These are phyloP conservation scores for Caenorhabditis sp. DNA, from an alignment of 2,888 invertebrate genomes.

Conservation along the genomic window DNA sequence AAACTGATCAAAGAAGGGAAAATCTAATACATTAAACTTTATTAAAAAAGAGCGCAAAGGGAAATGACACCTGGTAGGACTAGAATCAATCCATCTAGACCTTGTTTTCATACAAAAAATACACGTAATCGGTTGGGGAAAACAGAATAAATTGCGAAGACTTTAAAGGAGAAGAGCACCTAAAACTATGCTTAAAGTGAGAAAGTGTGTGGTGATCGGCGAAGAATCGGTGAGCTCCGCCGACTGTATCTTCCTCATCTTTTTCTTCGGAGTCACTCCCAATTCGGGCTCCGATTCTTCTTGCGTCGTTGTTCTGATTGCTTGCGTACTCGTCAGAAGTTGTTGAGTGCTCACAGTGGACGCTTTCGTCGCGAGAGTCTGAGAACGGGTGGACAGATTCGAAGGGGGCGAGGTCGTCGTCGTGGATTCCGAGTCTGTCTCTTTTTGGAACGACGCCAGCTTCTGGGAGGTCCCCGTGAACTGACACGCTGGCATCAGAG, in stretches of 20 bases:
- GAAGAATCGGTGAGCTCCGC: slow-evolving; percentile 30
- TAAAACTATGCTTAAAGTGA: slow-evolving; percentile 4
- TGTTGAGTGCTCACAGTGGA: slow-evolving; percentile 9
- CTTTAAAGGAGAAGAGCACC: not conserved
- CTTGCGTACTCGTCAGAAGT: slow-evolving; percentile 7
- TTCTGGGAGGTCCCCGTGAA: slow-evolving; percentile 71
- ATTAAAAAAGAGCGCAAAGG: not conserved
- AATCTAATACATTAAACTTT: not conserved
- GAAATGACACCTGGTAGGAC: slow-evolving; percentile 24
- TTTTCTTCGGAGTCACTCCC: slow-evolving; percentile 25
- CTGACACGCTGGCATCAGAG: slow-evolving; percentile 77
- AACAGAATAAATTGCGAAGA: not conserved
- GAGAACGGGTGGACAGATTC: slow-evolving; percentile 1
- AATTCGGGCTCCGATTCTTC: not conserved
- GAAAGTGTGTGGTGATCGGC: not conserved
- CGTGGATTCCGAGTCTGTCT: slow-evolving; percentile 19
- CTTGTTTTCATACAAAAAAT: not conserved
- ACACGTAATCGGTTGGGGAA: slow-evolving; percentile 12
- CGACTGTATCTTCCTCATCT: slow-evolving; percentile 31
- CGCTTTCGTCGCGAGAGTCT: not conserved
- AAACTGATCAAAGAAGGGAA: not conserved
- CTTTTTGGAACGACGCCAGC: slow-evolving; percentile 41
- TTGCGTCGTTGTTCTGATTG: not conserved
- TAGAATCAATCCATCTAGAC: slow-evolving; percentile 14
- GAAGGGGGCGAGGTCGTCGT: not conserved